These are phyloP conservation scores for Drosophila koepferae DNA, from an alignment of 2,888 invertebrate species.

Conservation along the genomic window DNA sequence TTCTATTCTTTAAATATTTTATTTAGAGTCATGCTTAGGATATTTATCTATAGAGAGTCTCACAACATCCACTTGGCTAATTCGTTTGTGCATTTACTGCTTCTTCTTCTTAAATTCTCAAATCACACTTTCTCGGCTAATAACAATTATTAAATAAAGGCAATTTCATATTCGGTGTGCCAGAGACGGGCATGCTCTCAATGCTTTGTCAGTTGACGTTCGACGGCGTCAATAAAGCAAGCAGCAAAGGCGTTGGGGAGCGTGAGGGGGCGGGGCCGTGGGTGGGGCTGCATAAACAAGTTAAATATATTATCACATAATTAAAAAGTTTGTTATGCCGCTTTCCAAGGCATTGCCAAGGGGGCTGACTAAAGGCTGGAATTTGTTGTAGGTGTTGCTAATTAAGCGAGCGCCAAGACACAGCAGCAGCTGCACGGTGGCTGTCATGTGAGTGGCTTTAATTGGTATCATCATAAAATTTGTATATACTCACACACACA, in stretches of 20 bases:
- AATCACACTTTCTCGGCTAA: no score
- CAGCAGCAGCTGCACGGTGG: slow-evolving; percentile 7
- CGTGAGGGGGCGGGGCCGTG: neutral
- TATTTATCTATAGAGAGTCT: no score
- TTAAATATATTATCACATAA: slow-evolving; percentile 65
- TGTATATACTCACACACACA: slow-evolving; percentile 32
- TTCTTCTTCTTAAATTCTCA: no score
- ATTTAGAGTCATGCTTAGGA: no score
- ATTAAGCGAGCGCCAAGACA: slow-evolving; percentile 52
- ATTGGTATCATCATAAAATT: slow-evolving; percentile 74
- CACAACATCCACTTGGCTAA: no score
- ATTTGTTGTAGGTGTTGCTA: slow-evolving; percentile 41
- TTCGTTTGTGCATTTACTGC: no score
- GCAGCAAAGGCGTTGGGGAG: no score
- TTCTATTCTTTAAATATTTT: no score
- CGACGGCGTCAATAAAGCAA: slow-evolving; percentile 23
- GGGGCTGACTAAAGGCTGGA: neutral
- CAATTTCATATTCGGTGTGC: slow-evolving; percentile 5
- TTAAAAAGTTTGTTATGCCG: slow-evolving; percentile 65
- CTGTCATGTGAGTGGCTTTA: slow-evolving; percentile 44
- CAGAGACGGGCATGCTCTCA: no score
- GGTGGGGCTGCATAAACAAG: slow-evolving; percentile 47
- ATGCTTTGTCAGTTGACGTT: slow-evolving; percentile 22
- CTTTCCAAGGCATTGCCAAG: neutral
- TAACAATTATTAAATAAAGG: neutral